A percentile compares a stretch with the other conserved stretches of the same genome.
phyloP scores from a whole-genome alignment of 2,888 invertebrate species.

The Sarcophaga variegata region DNA sequence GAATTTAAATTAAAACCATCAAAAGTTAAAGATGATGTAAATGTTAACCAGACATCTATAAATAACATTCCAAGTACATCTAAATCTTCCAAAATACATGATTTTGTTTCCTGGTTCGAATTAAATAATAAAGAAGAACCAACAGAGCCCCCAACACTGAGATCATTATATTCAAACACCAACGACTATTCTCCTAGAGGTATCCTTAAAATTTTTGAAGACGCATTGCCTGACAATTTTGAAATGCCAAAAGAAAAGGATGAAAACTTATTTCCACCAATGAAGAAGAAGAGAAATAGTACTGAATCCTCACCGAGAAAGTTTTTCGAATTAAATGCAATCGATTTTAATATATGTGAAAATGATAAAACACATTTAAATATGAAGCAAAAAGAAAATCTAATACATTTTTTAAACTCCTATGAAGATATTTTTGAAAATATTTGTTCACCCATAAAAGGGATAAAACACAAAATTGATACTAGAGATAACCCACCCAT shows the following conservation, averaged over 20 bases:
- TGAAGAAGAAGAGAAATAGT: conserved; percentile 1
- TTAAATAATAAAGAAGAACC: background rate
- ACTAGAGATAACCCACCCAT: conserved; percentile 71
- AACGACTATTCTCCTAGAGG: conserved; percentile 36
- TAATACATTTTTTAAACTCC: background rate
- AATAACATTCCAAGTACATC: background rate
- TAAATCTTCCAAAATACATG: background rate
- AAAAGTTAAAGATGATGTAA: background rate
- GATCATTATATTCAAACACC: background rate
- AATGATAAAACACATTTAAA: background rate
- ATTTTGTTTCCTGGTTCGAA: conserved; percentile 42
- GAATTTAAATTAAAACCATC: conserved; percentile 43
- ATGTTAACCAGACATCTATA: background rate
- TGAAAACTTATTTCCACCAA: conserved; percentile 11
- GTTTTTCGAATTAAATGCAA: background rate
- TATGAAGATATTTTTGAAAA: conserved; percentile 30
- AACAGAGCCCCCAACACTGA: background rate
- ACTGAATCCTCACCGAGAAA: background rate
- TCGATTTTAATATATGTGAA: conserved; percentile 16
- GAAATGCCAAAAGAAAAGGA: conserved; percentile 1
- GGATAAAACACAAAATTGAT: conserved; percentile 7
- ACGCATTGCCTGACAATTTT: conserved; percentile 18
- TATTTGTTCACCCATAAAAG: conserved; percentile 18
- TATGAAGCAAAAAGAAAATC: background rate
- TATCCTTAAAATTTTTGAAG: conserved; percentile 38